phyloP scores from a whole-genome alignment of 2,113 vertebrate species.

The Oenanthe melanoleuca region DNA sequence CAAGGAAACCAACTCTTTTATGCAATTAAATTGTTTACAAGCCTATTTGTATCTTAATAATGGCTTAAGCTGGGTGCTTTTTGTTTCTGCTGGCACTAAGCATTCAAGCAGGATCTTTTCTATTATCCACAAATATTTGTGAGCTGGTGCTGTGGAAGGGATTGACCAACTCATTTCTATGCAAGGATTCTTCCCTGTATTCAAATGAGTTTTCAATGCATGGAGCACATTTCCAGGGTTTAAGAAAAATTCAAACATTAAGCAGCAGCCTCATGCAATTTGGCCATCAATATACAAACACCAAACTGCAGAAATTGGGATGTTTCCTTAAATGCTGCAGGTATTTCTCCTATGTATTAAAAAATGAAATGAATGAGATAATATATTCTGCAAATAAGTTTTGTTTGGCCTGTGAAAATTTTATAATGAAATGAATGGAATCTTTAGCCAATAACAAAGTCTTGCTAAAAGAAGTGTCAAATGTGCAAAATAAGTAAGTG shows the following conservation, averaged over 20 bases:
- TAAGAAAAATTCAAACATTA: background rate
- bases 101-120: slow-evolving; percentile 13
- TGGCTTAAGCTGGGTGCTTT: slow-evolving; percentile 12
- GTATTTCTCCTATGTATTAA: background rate
- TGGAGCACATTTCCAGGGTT: background rate
- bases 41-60: slow-evolving; percentile 62
- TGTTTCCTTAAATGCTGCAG: background rate
- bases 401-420: background rate
- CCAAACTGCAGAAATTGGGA: background rate
- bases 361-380: background rate
- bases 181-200: background rate
- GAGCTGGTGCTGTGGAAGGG: background rate
- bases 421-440: background rate
- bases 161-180: background rate
- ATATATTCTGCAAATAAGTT: background rate
- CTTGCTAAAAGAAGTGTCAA: background rate
- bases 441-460: background rate
- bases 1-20: slow-evolving; percentile 55
- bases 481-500: background rate
- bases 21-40: slow-evolving; percentile 61
- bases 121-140: background rate
- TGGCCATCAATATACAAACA: background rate
- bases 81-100: slow-evolving; percentile 19
- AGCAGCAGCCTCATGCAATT: background rate
- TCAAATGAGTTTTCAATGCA: background rate